Conservation (phyloP, 2,113 vertebrate species). For the Leiothrix lutea region DNA sequence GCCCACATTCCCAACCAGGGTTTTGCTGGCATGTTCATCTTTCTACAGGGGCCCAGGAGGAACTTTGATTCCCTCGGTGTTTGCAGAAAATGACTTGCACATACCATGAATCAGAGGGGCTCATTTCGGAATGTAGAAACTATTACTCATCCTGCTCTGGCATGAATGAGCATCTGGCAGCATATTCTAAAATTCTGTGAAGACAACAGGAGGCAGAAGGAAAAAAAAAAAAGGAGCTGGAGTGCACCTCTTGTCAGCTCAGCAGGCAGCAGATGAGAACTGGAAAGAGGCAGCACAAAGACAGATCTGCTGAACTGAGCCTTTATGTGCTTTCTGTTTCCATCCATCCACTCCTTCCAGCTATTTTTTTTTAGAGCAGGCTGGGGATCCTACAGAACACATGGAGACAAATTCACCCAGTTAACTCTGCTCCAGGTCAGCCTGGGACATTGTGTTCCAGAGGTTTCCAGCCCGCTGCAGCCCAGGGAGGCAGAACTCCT, state of each 20-base stretch:
- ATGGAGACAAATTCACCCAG: background rate
- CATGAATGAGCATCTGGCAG: constrained; percentile 60
- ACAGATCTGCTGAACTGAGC: constrained; percentile 28
- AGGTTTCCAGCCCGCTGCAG: background rate
- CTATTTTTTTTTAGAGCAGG: background rate
- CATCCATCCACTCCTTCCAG: background rate
- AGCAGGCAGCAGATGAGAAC: background rate
- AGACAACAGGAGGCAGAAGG: constrained; percentile 60
- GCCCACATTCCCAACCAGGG: background rate
- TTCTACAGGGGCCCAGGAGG: constrained; percentile 17
- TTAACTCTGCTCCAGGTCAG: background rate
- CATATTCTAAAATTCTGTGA: constrained; percentile 24
- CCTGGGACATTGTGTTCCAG: background rate
- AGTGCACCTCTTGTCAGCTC: constrained; percentile 1
- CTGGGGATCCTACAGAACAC: background rate
- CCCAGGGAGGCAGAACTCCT: background rate
- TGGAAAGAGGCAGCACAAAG: background rate
- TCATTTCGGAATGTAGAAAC: constrained; percentile 47
- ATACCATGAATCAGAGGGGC: constrained; percentile 38
- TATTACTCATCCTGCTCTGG: constrained; percentile 61
- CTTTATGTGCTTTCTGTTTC: background rate
- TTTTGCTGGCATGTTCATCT: constrained; percentile 18
- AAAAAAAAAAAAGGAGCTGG: background rate
- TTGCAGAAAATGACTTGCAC: constrained; percentile 36
- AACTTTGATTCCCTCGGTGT: constrained; percentile 10